Evolutionary conservation across 1,140 invertebrate genomes (phyloP), one percentile per base, ranked within the genome.

Genomic region (Marisa cornuarietis): DNA sequence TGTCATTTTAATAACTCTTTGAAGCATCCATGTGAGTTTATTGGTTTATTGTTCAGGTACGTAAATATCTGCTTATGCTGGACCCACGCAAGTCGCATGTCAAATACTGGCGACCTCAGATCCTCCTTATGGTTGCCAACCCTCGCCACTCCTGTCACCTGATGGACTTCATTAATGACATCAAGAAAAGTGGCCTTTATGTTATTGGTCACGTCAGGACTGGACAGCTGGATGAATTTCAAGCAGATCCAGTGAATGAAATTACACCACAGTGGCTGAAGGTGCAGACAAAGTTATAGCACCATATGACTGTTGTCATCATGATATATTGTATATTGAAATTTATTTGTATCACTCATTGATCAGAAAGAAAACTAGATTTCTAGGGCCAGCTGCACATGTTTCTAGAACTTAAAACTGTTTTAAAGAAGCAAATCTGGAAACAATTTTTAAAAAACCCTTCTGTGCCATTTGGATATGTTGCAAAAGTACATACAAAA

Each of bases 41-140:
- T 89, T 90, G 24, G 2, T 16, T 63, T 26, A 58, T 14, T 49
- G n/a, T 54, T 71, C 85, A 95, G 94, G 96, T 98, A 0, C 92
- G 98, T 65, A 99, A 99, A 91, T 99, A 99, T 91, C 92, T 99
- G 10, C 90, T 99, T 0, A 94, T 99, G 89, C 91, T 99, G 85
- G 98, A 99, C 91, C 95, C 95, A 6, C 93, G 98, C 10, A 98
- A 99, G 84, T 96, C 98, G 89, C 98, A 99, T 90, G 97, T 99
- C 0, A 99, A 99, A 92, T 99, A 98, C 91, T 99, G 99, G 99
- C 92, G 98, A 51, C 98, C 98, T 0, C 98, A 99, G 92, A 96
- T 99, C 90, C 90, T 99, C 16, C 91, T 99, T 2, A 93, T 99
- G 90, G 95, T 99, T 9, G 94, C 95, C 0, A 97, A 96, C 81